These are phyloP conservation scores for Luidia sarsii DNA, from an alignment of 53 echinoderm and acorn worm species.

Conservation along the genomic window DNA sequence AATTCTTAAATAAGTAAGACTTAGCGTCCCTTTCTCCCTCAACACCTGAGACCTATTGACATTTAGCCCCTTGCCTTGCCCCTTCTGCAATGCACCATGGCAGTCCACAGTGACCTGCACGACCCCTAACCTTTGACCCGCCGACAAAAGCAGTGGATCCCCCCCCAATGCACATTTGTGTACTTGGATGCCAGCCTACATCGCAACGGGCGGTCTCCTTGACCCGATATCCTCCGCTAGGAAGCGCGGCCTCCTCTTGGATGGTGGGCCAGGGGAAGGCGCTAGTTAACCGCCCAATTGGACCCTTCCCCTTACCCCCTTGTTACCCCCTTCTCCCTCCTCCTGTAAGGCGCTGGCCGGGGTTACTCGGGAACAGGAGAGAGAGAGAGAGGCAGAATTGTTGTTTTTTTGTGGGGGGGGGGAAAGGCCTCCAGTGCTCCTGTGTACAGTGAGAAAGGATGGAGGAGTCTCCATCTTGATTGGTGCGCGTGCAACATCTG, in stretches of 20 bases:
- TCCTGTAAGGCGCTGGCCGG: background rate
- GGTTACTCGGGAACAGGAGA: background rate
- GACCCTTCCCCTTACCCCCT: slow-evolving; percentile 28
- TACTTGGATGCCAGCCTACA: no score
- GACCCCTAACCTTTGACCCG: slow-evolving; percentile 29
- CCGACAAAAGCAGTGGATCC: no score
- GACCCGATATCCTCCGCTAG: slow-evolving; percentile 34
- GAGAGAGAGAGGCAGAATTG: background rate
- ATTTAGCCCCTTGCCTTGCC: no score
- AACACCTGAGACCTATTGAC: no score
- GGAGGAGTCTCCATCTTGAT: no score
- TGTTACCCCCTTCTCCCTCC: background rate
- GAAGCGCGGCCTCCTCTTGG: slow-evolving; percentile 40
- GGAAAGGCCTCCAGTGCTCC: no score
- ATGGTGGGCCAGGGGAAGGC: slow-evolving; percentile 46
- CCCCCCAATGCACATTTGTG: no score
- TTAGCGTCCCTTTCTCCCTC: no score
- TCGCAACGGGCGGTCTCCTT: slow-evolving; percentile 39
- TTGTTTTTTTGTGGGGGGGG: background rate
- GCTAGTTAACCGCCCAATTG: slow-evolving; percentile 42
- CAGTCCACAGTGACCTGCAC: background rate
- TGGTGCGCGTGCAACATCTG: no score
- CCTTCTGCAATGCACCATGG: no score
- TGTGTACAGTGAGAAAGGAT: no score
- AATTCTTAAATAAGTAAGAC: no score